These are phyloP conservation scores for Planiliza haematocheilus DNA, from an alignment of 2,113 vertebrate species.

Conservation along the genomic window DNA sequence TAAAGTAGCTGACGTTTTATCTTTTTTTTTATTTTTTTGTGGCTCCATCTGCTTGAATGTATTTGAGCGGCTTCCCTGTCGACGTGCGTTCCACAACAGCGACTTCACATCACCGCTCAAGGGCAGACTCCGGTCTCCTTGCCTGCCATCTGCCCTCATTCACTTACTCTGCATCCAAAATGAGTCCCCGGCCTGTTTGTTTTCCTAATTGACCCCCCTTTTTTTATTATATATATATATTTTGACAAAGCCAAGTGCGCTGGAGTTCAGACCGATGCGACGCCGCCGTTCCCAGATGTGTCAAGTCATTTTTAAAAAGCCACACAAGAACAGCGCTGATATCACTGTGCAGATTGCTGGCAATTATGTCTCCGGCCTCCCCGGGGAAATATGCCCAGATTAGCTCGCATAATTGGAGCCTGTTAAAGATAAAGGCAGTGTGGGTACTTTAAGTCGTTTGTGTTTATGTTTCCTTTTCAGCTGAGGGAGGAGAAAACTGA, in stretches of 20 bases:
- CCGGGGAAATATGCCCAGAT: conserved; percentile 80
- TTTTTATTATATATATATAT: no score
- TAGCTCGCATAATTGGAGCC: conserved; percentile 78
- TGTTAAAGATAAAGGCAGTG: conserved; percentile 74
- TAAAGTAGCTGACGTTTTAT: neutral
- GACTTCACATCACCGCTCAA: conserved; percentile 62
- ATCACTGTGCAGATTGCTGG: conserved; percentile 71
- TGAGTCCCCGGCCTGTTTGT: conserved; percentile 64
- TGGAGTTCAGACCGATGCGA: conserved; percentile 48
- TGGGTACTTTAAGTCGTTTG: conserved; percentile 55
- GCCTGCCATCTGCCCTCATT: conserved; percentile 68
- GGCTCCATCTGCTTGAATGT: conserved; percentile 14
- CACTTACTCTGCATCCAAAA: conserved; percentile 47
- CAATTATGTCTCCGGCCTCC: conserved; percentile 77
- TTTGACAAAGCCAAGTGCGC: conserved; percentile 59
- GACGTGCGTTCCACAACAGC: conserved; percentile 40
- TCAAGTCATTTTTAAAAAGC: conserved; percentile 70
- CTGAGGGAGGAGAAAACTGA: conserved; percentile 26
- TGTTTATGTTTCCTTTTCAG: neutral
- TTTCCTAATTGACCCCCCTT: conserved; percentile 69
- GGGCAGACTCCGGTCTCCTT: conserved; percentile 59
- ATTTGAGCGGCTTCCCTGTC: conserved; percentile 13
- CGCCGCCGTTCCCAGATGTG: conserved; percentile 61
- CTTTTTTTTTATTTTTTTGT: conserved; percentile 5
- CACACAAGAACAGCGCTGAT: conserved; percentile 65